Base-by-base conservation (phyloP, 2,797 vertebrate species). In the Discoglossus pictus region DNA sequence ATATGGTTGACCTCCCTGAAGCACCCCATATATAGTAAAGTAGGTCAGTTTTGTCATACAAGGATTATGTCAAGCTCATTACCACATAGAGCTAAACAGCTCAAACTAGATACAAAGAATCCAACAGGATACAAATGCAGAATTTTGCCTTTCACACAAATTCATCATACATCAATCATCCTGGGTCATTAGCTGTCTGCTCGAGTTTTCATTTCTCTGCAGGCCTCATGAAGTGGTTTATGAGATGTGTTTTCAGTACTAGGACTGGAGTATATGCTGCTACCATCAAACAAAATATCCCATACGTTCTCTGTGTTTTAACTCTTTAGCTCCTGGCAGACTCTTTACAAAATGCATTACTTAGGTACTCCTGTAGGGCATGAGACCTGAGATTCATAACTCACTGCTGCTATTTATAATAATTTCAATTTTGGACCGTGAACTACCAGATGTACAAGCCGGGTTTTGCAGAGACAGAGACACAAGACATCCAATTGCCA, bases 211-310 rank as follows among this genome's bases (percentile, higher is more conserved):
- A 17, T 40, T 35, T 54, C 12, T 27, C 27, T 39, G 38, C 15
- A 40, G 55, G 48, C 47, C 59, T 69, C 58, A 69, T 55, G 34
- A 55, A 61, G 50, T 8, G 48, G 24, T 13, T 62, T 55, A 69
- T 69, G 66, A 62, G 48, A 55, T 55, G 48, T 68, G 48, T 42
- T 31, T 13, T 27, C 23, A 48, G 15, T 46, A 16, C 23, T 39
- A 39, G 24, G 34, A 46, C 3, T 55, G 23, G 12, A 54, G 11
- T 40, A 47, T 53, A 55, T 46, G 31, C 39, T 24, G 27, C n/a
- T 50, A 42, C 8, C 36, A 39, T 39, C 36, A 20, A 24, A 39
- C 13, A 44, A n/a, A 68, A 38, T 56, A 2, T 18, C 18, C 8
- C 21, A 34, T 36, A 40, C 34, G 18, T 55, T 24, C 23, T 34